Percentiles rank a stretch among this genome's conserved stretches.
phyloP scores from a whole-genome alignment of 2,888 invertebrate species.

The Hypolimnas misippus region DNA sequence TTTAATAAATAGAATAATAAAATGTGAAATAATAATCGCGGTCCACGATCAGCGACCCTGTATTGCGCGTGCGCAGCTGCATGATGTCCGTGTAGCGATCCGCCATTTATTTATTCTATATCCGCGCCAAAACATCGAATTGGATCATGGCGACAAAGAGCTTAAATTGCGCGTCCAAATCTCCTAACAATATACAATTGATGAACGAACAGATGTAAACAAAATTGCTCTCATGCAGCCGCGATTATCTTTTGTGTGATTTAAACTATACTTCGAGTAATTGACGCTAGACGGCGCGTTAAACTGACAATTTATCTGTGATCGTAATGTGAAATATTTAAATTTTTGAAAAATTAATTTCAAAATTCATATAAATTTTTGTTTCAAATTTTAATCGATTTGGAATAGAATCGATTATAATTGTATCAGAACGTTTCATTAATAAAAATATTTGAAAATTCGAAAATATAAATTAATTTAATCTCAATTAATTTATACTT shows the following conservation, averaged over 20 bases:
- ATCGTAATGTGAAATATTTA: neutral
- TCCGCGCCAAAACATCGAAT: slow-evolving; percentile 79
- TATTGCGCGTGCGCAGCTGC: slow-evolving; percentile 75
- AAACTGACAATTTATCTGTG: no score
- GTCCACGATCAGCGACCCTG: slow-evolving; percentile 27
- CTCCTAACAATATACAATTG: slow-evolving; percentile 67
- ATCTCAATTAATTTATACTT: no score
- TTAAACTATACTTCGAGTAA: neutral
- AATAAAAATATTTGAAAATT: no score
- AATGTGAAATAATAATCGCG: slow-evolving; percentile 11
- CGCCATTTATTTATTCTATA: slow-evolving; percentile 81
- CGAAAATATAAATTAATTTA: no score
- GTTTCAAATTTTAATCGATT: no score
- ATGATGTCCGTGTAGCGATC: no score
- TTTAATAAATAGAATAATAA: no score
- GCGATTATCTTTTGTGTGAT: slow-evolving; percentile 51
- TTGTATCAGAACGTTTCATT: no score
- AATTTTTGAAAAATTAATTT: neutral
- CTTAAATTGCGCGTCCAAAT: slow-evolving; percentile 83
- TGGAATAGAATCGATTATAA: no score
- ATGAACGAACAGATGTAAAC: slow-evolving; percentile 81
- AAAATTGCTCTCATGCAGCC: slow-evolving; percentile 47
- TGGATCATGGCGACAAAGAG: slow-evolving; percentile 80
- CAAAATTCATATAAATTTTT: no score
- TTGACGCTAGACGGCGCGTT: neutral